phyloP scores from a whole-genome alignment of 2,888 invertebrate species.

The Gisinianus flammeolus region DNA sequence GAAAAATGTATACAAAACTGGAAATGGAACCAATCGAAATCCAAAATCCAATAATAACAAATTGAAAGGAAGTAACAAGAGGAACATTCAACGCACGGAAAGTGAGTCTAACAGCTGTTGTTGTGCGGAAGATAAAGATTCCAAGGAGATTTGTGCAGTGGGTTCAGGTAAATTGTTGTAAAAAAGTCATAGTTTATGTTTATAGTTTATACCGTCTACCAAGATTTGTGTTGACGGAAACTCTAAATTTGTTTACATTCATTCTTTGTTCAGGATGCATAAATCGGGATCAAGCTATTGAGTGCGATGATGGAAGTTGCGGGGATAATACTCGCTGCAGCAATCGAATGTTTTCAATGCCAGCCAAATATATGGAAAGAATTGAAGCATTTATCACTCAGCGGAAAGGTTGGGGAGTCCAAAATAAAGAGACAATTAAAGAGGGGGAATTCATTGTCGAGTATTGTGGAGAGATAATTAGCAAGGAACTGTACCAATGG shows the following conservation, averaged over 20 bases:
- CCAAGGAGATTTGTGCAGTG: constrained; percentile 32
- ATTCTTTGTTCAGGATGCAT: no score
- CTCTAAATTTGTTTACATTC: no score
- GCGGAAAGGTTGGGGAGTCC: constrained; percentile 52
- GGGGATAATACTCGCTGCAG: constrained; percentile 42
- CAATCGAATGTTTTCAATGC: constrained; percentile 51
- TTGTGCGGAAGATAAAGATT: constrained; percentile 34
- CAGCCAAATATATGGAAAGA: constrained; percentile 40
- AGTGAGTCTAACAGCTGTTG: constrained; percentile 20
- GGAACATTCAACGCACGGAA: background rate
- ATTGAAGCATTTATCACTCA: constrained; percentile 35
- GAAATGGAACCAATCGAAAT: background rate
- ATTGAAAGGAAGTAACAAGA: constrained; percentile 15
- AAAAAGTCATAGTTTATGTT: no score
- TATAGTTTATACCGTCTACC: no score
- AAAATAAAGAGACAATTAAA: constrained; percentile 36
- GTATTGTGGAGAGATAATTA: constrained; percentile 56
- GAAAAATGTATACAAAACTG: constrained; percentile 47
- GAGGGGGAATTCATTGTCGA: constrained; percentile 54
- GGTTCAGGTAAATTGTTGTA: no score
- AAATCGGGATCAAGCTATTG: constrained; percentile 51
- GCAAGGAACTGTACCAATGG: constrained; percentile 23
- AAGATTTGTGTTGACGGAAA: no score
- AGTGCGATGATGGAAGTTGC: constrained; percentile 53
- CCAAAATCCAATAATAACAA: constrained; percentile 20